phyloP scores from a whole-genome alignment of 2,797 vertebrate genomes.

The Etheostoma nigrum region DNA sequence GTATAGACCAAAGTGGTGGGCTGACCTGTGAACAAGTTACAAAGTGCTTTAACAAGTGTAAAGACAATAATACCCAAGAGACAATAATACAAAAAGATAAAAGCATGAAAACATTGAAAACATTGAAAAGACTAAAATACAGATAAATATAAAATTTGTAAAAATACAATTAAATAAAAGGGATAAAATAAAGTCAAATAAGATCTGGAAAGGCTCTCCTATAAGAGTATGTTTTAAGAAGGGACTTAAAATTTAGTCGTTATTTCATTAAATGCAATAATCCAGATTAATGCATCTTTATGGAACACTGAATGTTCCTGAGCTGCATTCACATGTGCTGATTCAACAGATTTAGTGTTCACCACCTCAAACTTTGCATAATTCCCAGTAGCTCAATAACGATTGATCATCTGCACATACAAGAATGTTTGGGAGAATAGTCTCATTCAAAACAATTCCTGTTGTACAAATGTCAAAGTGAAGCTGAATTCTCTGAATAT shows the following conservation, averaged over 20 bases:
- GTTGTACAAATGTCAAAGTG: constrained; percentile 57
- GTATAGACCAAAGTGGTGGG: background rate
- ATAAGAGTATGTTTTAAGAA: too few species aligned
- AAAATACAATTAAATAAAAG: too few species aligned
- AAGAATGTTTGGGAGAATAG: constrained; percentile 31
- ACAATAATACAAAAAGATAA: too few species aligned
- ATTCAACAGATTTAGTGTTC: constrained; percentile 39
- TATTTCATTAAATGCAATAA: background rate
- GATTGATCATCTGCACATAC: constrained; percentile 28
- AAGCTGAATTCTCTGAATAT: constrained; percentile 51
- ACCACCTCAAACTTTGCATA: constrained; percentile 8
- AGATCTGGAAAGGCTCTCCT: too few species aligned
- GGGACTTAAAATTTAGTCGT: background rate
- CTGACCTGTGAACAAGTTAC: background rate
- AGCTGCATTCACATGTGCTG: constrained; percentile 13
- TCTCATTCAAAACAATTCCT: constrained; percentile 54
- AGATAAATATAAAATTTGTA: too few species aligned
- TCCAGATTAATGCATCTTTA: background rate
- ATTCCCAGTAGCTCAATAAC: constrained; percentile 29
- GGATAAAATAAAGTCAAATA: too few species aligned
- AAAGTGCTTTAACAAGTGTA: too few species aligned
- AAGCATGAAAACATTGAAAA: too few species aligned
- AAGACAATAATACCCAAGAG: too few species aligned
- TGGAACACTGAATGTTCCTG: constrained; percentile 13
- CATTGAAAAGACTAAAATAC: too few species aligned